phyloP scores from a whole-genome alignment of 2,797 vertebrate genomes.

The Sebastes paucispinis region DNA sequence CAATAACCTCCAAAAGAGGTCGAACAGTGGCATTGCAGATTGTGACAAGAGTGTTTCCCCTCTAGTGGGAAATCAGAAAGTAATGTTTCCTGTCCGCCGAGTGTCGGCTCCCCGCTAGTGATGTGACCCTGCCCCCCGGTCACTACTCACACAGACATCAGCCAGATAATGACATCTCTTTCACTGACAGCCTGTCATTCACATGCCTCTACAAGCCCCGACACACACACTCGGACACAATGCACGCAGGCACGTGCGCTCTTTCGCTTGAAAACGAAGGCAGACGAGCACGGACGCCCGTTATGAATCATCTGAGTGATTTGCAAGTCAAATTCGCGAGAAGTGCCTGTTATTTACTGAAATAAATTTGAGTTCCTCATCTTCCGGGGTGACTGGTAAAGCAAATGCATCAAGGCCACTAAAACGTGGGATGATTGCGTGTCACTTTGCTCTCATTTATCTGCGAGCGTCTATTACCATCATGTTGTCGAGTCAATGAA shows the following conservation, averaged over 20 bases:
- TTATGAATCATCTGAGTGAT: slow-evolving; percentile 73
- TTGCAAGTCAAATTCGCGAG: slow-evolving; percentile 81
- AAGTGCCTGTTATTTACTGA: slow-evolving; percentile 68
- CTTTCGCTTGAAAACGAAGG: slow-evolving; percentile 45
- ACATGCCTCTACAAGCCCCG: slow-evolving; percentile 39
- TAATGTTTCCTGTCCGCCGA: slow-evolving; percentile 74
- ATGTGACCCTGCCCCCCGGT: slow-evolving; percentile 59
- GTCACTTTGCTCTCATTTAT: slow-evolving; percentile 76
- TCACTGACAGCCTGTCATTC: slow-evolving; percentile 76
- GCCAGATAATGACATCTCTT: slow-evolving; percentile 74
- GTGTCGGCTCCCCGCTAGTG: slow-evolving; percentile 51
- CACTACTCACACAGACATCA: slow-evolving; percentile 57
- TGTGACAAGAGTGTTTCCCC: slow-evolving; percentile 65
- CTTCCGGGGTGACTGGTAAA: slow-evolving; percentile 60
- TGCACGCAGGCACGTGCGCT: neutral
- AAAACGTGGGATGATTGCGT: slow-evolving; percentile 71
- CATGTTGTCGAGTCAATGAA: slow-evolving; percentile 60
- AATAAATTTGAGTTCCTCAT: slow-evolving; percentile 72
- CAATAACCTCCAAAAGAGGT: slow-evolving; percentile 68
- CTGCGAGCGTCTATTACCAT: slow-evolving; percentile 64
- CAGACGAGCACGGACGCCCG: slow-evolving; percentile 29
- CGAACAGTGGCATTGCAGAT: slow-evolving; percentile 51
- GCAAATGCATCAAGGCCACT: slow-evolving; percentile 69
- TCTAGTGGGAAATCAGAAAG: slow-evolving; percentile 69
- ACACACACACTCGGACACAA: neutral